These are phyloP conservation scores for Sternotherus odoratus DNA, from an alignment of 2,797 vertebrate species.

Conservation along the genomic window DNA sequence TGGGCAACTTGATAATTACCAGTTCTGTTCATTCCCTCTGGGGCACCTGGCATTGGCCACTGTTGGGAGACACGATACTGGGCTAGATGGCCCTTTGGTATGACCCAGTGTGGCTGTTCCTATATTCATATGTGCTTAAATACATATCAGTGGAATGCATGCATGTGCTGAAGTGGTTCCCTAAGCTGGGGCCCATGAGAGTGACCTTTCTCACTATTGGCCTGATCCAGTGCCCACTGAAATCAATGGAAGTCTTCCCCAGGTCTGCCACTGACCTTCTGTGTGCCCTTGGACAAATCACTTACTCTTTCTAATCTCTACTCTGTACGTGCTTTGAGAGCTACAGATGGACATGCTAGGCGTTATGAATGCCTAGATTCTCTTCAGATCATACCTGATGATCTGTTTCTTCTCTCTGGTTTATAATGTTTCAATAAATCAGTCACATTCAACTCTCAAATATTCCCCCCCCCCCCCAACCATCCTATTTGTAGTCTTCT, in stretches of 20 bases:
- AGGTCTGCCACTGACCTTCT: neutral
- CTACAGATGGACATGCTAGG: neutral
- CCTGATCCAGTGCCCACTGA: neutral
- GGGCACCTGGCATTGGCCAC: too few species aligned
- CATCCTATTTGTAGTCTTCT: neutral
- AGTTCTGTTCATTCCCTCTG: too few species aligned
- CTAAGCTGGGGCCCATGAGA: neutral
- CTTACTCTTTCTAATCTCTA: neutral
- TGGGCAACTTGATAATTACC: too few species aligned
- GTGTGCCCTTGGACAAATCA: neutral
- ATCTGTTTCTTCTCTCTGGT: neutral
- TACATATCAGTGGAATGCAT: neutral
- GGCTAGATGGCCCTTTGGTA: too few species aligned
- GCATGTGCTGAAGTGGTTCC: neutral
- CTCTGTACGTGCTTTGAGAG: neutral
- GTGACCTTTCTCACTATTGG: neutral
- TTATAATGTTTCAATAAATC: neutral
- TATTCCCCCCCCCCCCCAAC: neutral
- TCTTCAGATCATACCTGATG: neutral
- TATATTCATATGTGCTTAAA: neutral
- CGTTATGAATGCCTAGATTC: neutral
- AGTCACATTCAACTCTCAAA: neutral
- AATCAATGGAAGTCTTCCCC: accelerated
- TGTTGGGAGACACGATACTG: too few species aligned
- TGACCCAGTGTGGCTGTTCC: too few species aligned